Evolutionary conservation across 2,113 vertebrate species (phyloP), one percentile per base, ranked within the genome.

Genomic region (Amazona vittata): DNA sequence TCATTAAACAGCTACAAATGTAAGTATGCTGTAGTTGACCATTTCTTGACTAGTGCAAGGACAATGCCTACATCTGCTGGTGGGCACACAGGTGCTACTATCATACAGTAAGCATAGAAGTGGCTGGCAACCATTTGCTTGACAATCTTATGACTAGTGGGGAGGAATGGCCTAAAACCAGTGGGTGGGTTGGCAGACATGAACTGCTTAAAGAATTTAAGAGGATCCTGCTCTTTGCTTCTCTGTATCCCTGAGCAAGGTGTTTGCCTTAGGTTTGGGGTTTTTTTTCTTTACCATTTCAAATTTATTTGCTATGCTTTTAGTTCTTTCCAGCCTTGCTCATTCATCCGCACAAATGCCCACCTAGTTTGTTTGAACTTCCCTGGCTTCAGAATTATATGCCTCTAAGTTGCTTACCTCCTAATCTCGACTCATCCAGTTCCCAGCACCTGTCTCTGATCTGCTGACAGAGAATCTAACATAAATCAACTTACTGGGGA

Each of bases 201-300:
- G 33, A 35, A 19, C 47, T 75, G 8, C 20, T 65, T 77, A 33
- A 81, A 60, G 14, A 60, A 44, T 13, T 91, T 87, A 75, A 78
- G 41, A 91, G 41, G 26, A 59, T 69, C 29, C 60, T 75, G 18
- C 24, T 59, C 12, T 67, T 67, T 79, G 31, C 20, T 89, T 13
- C 28, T 75, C 19, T 78, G 14, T 84, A 33, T 25, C 55, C 12
- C 50, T 78, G 53, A 70, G 50, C 41, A 67, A 85, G 17, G 8
- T 52, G 29, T 67, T 74, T 24, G 18, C 19, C 15, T 78, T n/a
- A 59, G 8, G 5, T 37, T 82, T 79, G 5, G 2, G 3, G 8
- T 71, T 92, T 92, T 41, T 47, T 69, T 81, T 69, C 41, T 84
- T 87, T 75, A 41, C 25, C 14, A 15, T 62, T 85, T 90, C 19